Base-by-base conservation (phyloP, 2,113 vertebrate species). In the Macroglossus sobrinus region DNA sequence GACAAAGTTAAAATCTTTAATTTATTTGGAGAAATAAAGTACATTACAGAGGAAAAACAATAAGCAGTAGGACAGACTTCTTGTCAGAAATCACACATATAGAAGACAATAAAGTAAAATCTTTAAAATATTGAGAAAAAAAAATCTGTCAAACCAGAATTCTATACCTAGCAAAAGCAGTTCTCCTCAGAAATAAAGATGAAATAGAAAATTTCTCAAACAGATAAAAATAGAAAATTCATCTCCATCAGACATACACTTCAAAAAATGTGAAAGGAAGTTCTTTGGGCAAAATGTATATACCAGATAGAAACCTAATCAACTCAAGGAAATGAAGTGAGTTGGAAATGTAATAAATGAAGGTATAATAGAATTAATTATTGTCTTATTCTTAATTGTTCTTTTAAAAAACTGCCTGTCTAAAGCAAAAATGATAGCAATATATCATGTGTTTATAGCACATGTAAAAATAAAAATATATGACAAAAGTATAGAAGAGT, bases 161-260 rank as follows among this genome's bases (percentile, higher is more conserved):
- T 85, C 18, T 69, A 45, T 28, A 38, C 40, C 40, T 30, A 45
- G 7, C 21, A 85, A 74, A 35, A 74, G 30, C 15, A 30, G 7
- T 55, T 81, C 76, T 69, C 35, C 21, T 71, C 13, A 38, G 86
- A 80, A 84, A 71, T 71, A 35, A 10, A 59, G 4, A 4, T 76
- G 33, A 95, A 84, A 75, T 63, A 95, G 61, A 68, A 4, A 84
- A 86, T 63, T 90, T 89, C n/a, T 81, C n/a, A 80, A 64, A 71
- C 50, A 78, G 45, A 87, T 24, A 55, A 33, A 64, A 90, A 47
- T 15, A 71, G 64, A 91, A 12, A 64, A 71, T 68, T 86, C 26
- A 26, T 76, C n/a, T 43, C 19, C 28, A 30, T 26, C 5, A 78
- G 21, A 57, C 6, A n/a, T 30, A 74, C 1, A 72, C 22, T 43